Percentiles rank a stretch among this genome's conserved stretches.
Evolutionary conservation across 2,888 invertebrate genomes (phyloP).

Genomic region (Lutraria lutraria): DNA sequence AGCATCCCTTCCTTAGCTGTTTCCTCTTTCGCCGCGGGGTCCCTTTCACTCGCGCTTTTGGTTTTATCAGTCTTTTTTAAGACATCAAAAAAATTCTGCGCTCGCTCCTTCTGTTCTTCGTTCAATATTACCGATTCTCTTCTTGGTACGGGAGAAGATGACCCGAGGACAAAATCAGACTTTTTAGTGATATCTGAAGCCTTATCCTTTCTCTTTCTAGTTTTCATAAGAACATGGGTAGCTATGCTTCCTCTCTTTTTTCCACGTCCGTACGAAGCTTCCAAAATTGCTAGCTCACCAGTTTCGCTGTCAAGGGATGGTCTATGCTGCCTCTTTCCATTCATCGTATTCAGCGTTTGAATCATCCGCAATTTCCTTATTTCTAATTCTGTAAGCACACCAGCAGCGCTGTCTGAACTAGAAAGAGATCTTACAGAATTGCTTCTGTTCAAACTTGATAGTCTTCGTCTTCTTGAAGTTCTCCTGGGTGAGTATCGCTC

Average conservation of each 20-base stretch:
- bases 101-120: conserved; percentile 55
- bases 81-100: conserved; percentile 52
- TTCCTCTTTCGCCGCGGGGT: conserved; percentile 34
- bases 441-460: conserved; percentile 26
- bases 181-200: not conserved
- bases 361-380: conserved; percentile 58
- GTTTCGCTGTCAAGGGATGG: conserved; percentile 37
- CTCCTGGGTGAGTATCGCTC: conserved; percentile 12
- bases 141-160: not conserved
- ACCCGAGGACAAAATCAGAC: conserved; percentile 27
- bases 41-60: conserved; percentile 25
- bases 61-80: conserved; percentile 47
- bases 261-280: conserved; percentile 52
- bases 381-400: conserved; percentile 55
- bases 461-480: not conserved
- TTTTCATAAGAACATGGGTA: conserved; percentile 61
- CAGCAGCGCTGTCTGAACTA: conserved; percentile 29
- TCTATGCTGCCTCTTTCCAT: conserved; percentile 2
- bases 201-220: conserved; percentile 25
- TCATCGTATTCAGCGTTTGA: conserved; percentile 58
- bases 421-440: conserved; percentile 34
- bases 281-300: conserved; percentile 61
- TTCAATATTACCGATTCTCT: conserved; percentile 40
- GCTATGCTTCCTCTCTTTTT: conserved; percentile 62
- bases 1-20: conserved; percentile 33